Evolutionary conservation across 2,113 vertebrate species (phyloP).

Genomic region (Symphodus melops): DNA sequence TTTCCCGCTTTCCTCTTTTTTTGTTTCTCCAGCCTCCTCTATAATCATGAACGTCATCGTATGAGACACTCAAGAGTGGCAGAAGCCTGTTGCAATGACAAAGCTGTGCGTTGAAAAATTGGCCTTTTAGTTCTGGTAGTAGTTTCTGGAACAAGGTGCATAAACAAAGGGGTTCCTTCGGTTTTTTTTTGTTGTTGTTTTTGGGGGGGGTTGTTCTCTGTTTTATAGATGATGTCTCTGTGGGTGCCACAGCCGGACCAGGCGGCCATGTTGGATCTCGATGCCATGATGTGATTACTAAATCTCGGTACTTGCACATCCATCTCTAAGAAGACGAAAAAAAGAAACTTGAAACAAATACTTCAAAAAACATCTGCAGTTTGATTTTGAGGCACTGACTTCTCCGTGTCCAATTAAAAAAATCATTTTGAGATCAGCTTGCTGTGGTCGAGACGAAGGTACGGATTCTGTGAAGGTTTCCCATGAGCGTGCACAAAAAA

Average conservation of each 20-base stretch:
- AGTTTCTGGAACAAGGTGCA: slow-evolving; percentile 58
- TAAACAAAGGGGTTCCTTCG: slow-evolving; percentile 57
- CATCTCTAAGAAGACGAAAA: slow-evolving; percentile 33
- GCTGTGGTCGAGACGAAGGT: slow-evolving; percentile 52
- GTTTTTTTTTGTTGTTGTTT: no score
- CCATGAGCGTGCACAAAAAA: slow-evolving; percentile 62
- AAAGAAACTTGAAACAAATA: slow-evolving; percentile 55
- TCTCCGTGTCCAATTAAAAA: slow-evolving; percentile 45
- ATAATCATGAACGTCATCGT: slow-evolving; percentile 38
- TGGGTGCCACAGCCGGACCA: slow-evolving; percentile 44
- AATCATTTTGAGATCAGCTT: slow-evolving; percentile 42
- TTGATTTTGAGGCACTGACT: slow-evolving; percentile 50
- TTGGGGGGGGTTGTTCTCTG: slow-evolving; percentile 5
- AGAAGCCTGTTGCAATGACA: slow-evolving; percentile 49
- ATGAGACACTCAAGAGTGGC: slow-evolving; percentile 52
- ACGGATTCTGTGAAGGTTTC: slow-evolving; percentile 56
- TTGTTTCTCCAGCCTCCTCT: slow-evolving; percentile 44
- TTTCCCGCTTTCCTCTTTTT: slow-evolving; percentile 8
- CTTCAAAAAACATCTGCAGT: slow-evolving; percentile 60
- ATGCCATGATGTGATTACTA: slow-evolving; percentile 48
- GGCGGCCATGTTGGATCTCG: slow-evolving; percentile 57
- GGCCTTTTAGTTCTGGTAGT: slow-evolving; percentile 58
- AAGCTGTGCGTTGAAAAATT: slow-evolving; percentile 58
- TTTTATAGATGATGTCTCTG: slow-evolving; percentile 52
- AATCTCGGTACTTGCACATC: slow-evolving; percentile 63